These are phyloP conservation scores for Malurus leucopterus DNA, from an alignment of 2,797 vertebrate genomes.

Conservation along the genomic window DNA sequence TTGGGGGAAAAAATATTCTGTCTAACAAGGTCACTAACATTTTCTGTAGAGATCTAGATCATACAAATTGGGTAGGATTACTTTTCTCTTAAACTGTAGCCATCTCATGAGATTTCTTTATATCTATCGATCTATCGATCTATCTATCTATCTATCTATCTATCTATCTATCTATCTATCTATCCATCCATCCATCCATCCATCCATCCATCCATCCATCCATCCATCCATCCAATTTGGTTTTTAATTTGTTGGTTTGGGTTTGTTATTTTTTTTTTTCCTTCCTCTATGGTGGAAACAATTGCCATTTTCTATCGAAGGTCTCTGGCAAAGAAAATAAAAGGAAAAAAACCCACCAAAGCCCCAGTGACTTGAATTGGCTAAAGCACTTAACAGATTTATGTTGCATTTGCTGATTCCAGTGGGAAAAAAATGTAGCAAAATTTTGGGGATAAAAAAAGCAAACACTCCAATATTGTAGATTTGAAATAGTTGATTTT, in stretches of 20 bases:
- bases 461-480: neutral
- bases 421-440: neutral
- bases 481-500: neutral
- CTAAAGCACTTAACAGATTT: neutral
- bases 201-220: too few species aligned
- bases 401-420: neutral
- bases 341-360: neutral
- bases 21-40: neutral
- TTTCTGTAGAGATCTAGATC: neutral
- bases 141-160: neutral
- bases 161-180: too few species aligned
- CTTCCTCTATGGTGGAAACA: neutral
- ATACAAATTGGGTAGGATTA: neutral
- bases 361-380: neutral
- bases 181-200: too few species aligned
- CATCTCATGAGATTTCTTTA: neutral
- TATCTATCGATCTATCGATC: neutral
- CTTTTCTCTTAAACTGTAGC: neutral
- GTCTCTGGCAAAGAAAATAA: neutral
- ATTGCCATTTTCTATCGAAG: neutral
- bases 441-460: neutral
- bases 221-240: neutral
- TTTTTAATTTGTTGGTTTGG: neutral
- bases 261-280: too few species aligned
- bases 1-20: neutral